Evolutionary conservation across 2,113 vertebrate species (phyloP).

Genomic region (Ceyx margarethae): DNA sequence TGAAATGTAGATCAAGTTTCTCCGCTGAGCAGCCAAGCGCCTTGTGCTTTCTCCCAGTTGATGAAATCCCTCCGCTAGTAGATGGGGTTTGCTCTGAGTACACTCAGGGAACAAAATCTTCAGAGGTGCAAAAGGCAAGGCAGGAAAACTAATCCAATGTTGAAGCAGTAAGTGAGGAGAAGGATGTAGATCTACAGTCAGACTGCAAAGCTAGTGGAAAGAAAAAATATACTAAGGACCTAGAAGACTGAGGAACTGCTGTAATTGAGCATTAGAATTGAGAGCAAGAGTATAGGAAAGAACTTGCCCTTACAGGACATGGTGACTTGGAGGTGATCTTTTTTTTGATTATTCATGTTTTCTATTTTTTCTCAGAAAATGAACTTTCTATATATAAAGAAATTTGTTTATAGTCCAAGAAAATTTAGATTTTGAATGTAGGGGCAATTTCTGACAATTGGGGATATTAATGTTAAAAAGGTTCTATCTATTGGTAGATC

Average conservation of each 20-base stretch:
- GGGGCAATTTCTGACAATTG: neutral
- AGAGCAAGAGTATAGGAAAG: neutral
- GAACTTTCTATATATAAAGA: neutral
- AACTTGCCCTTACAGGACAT: neutral
- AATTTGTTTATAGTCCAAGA: neutral
- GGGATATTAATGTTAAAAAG: neutral
- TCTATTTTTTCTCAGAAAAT: neutral
- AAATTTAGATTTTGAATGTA: neutral
- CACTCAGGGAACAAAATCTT: neutral
- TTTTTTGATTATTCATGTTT: neutral
- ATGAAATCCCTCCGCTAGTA: neutral
- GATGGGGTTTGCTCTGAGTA: neutral
- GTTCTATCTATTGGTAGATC: neutral
- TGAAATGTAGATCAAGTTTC: neutral
- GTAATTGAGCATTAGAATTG: neutral
- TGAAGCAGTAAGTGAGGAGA: neutral
- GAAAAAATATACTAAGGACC: neutral
- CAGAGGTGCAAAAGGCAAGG: neutral
- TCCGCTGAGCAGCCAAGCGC: neutral
- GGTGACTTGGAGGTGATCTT: neutral
- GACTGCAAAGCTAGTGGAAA: neutral
- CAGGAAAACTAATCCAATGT: neutral
- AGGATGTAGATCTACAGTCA: neutral
- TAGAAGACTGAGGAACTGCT: neutral
- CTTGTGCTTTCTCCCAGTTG: neutral